Evolutionary conservation across 2,797 vertebrate genomes (phyloP), one percentile per base, ranked within the genome.

Genomic region (Kryptolebias ocellatus): DNA sequence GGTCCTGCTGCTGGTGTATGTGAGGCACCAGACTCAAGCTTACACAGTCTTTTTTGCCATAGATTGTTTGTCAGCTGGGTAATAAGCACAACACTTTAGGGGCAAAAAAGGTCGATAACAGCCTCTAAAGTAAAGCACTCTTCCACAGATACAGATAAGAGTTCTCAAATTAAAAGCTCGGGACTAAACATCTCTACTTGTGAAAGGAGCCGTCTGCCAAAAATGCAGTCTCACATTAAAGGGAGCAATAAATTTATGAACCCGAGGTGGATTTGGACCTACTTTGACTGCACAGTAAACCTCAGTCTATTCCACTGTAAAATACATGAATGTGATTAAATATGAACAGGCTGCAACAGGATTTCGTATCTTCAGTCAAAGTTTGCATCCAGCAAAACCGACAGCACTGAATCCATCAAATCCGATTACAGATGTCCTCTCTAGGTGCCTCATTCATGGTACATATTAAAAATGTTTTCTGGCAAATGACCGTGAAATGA

Each of bases 41-140:
- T 24, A 29, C 39, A 52, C 37, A 77, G 52, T 68, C 70, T 46
- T 66, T 39, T 73, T 83, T 69, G 42, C 56, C 64, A 64, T 47
- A 18, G 69, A 78, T 67, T 80, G 64, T 80, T 80, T 74, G 79
- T 83, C 77, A 83, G 75, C 2, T 70, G 54, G 58, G 64, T 78
- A 83, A 85, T 81, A 80, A 77, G 80, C 61, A 74, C 66, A 72
- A 77, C 72, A 64, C 63, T 86, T 87, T 39, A 60, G 76, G 64
- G 75, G 72, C 67, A 60, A 69, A 69, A 56, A 78, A 54, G 60
- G 74, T 84, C 63, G 14, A 85, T 87, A 83, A 60, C 52, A 64
- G 70, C 54, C 44, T 78, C 61, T 64, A 60, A 71, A 75, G 68
- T 72, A 83, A 79, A 83, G 28, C 27, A 47, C 54, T 71, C 53